Evolutionary conservation across 2,888 invertebrate species (phyloP), one percentile per base, ranked within the genome.

Genomic region (Drosophila colorata): DNA sequence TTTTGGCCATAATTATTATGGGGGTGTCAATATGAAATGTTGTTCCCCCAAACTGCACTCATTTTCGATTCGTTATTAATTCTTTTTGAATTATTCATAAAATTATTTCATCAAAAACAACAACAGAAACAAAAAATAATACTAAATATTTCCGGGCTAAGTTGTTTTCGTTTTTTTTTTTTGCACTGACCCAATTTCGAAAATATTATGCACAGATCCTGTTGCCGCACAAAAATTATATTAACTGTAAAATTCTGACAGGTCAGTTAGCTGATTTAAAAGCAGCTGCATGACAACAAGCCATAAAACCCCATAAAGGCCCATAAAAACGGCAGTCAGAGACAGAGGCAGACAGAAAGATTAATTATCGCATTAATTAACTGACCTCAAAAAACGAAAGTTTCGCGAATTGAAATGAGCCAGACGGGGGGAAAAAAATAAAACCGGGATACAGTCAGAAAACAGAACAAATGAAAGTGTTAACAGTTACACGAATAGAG

Each of bases 341-440:
- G 56, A 13, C 56, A 57, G 38, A 31, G 33, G 33, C 33, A 33
- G 70, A 55, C 80, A 66, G 67, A 33, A 78, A 85, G 90, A 90
- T 90, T 90, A 90, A 90, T 90, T 90, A 89, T 73, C 78, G 70
- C 90, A 87, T 89, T 90, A 90, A 90, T 90, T 90, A 90, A 86
- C 87, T 90, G 90, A 88, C 88, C 90, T 71, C 80, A 88, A 90
- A 90, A 90, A 90, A 83, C 87, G 90, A 90, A 90, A 90, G 90
- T 90, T 80, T 73, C 53, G 63, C 60, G 55, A 57, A 58, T 61
- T 51, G 23, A 64, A 70, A 65, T 77, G 52, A 33, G 33, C 23
- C 25, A 31, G 23, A 40, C 33, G 16, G 2, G 0, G 16, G 2
- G 0, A 35, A 63, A 55, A 59, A 64, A 33, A 52, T 40, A 20